Evolutionary conservation across 2,113 vertebrate species (phyloP), one percentile per base, ranked within the genome.

Genomic region (Saccopteryx bilineata): DNA sequence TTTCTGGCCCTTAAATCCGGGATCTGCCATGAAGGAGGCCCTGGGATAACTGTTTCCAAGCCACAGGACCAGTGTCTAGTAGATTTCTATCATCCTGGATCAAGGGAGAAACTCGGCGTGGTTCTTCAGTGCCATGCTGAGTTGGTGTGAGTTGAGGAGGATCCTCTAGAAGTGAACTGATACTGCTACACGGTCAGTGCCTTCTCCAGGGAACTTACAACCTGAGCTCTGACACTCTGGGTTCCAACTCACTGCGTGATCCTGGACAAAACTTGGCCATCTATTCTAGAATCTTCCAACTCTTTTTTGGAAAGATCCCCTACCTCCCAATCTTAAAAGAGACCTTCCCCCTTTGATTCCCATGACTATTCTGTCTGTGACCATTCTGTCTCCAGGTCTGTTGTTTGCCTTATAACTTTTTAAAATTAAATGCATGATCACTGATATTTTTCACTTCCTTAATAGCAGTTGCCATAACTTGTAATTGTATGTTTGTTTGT

Each of bases 211-310:
- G 21, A 31, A 71, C 66, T 52, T 39, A 39, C 17, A 23, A 10
- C 50, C 68, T n/a, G 68, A 80, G 71, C 78, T 52, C 61, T 65
- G 19, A 54, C 3, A 7, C 19, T 33, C 85, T 48, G 84, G 71
- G 5, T 69, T 85, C 56, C 11, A 48, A 5, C 19, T 80, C 94
- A 56, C 61, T 5, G 5, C 5, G 7, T 15, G 24, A 46, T 58
- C 12, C 26, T 31, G 12, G 56, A 65, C 71, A 65, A 71, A n/a
- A 56, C n/a, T 33, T 39, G n/a, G 50, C 23, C 13, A 3, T 58
- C 75, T 50, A 10, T 85, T 89, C 56, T 89, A 74, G 66, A 95
- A 74, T 46, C 56, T 75, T 92, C 66, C 17, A 23, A 26, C 3
- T 58, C 50, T 31, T 26, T 78, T 48, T 33, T 80, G 58, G 58